Evolutionary conservation across 2,888 invertebrate genomes (phyloP), one percentile per base, ranked within the genome.

Genomic region (Cancer borealis): DNA sequence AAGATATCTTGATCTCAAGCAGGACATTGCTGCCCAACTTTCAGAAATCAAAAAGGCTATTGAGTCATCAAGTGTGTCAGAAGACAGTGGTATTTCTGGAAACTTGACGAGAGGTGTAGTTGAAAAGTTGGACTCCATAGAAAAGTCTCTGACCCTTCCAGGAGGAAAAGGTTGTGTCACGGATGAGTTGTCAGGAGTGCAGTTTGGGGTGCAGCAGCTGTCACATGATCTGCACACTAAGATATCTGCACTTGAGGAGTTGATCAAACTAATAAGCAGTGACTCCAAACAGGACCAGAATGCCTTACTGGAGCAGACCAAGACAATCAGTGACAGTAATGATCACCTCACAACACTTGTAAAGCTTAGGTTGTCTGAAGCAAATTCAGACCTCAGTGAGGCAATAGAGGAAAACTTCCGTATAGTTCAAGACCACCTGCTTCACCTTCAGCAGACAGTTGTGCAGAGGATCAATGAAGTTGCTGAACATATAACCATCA

Each of bases 331-430:
- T 45, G 95, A 95, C 17, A 93, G 91, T 73, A 95, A 93, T 60
- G 91, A 93, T 26, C 91, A 88, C 8, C 66, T 95, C 10, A 46
- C 54, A 21, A n/a, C 21, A 21, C 66, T 90, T 21, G 87, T 95
- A 4, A 95, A 49, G 46, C 26, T 88, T 39, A 87, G 73, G 39
- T 17, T 88, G n/a, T 95, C 95, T 46, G 93, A 93, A 46, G 26
- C 91, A 21, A 95, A 66, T 30, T 49, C 91, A 10, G 87, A 92
- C 17, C 66, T 95, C 14, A 95, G 93, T 88, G 95, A 95, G 39
- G 95, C 93, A 3, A 30, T 95, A n/a, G 95, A 95, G 12, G 95
- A 95, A 89, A 95, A 95, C 47, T 95, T 95, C 89, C 95, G 88
- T 21, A 95, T 95, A 39, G 49, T 95, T 49, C 93, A 93, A 39